phyloP scores from a whole-genome alignment of 2,888 invertebrate species.

The Allophyes oxyacanthae region DNA sequence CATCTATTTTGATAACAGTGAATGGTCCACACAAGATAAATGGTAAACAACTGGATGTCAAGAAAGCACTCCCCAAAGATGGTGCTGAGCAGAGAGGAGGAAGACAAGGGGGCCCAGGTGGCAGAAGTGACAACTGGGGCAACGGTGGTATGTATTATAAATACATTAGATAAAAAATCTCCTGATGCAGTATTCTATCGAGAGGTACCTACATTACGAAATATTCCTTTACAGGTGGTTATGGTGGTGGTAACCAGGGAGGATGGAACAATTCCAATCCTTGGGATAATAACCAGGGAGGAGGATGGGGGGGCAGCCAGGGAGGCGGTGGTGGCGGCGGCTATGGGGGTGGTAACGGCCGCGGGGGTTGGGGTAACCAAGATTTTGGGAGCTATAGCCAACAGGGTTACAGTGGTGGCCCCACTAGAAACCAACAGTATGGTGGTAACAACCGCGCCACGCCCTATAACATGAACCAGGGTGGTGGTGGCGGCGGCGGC shows the following conservation, averaged over 20 bases:
- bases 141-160: constrained; percentile 61
- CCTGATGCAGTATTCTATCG: neutral
- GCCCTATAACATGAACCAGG: constrained; percentile 92
- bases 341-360: constrained; percentile 84
- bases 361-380: constrained; percentile 89
- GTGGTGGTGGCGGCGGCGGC: constrained; percentile 85
- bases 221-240: constrained; percentile 77
- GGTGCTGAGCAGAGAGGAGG: constrained; percentile 90
- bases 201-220: neutral
- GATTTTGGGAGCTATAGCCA: constrained; percentile 94
- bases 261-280: constrained; percentile 88
- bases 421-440: constrained; percentile 94
- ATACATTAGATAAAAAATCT: neutral
- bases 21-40: constrained; percentile 95
- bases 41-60: constrained; percentile 97
- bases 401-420: constrained; percentile 95
- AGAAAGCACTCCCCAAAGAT: constrained; percentile 97
- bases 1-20: constrained; percentile 82
- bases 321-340: constrained; percentile 73
- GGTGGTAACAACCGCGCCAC: constrained; percentile 91
- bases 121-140: constrained; percentile 80
- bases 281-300: constrained; percentile 88
- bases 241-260: constrained; percentile 89
- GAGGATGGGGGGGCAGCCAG: constrained; percentile 81
- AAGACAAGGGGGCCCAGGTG: constrained; percentile 75